Evolutionary conservation across 2,797 vertebrate genomes (phyloP).

Genomic region (Tokudaia muenninki): DNA sequence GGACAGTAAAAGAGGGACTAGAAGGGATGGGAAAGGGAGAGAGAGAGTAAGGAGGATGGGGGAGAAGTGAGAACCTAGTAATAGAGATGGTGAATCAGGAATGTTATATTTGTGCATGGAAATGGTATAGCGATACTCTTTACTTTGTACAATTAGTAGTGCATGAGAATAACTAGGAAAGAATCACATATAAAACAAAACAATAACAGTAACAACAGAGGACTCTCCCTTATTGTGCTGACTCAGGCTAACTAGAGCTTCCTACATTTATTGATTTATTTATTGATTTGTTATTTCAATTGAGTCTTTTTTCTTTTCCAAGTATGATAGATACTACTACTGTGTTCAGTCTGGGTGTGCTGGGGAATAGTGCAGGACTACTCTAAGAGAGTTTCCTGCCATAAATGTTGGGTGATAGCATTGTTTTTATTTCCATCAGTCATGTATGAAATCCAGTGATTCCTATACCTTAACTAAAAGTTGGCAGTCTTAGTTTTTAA

Average conservation of each 20-base stretch:
- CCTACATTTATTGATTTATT: not conserved
- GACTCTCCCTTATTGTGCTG: not conserved
- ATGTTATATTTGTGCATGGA: not conserved
- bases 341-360: not conserved
- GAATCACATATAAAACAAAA: not conserved
- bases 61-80: not conserved
- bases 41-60: not conserved
- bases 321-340: not conserved
- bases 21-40: not conserved
- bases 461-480: too few species aligned
- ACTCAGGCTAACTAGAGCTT: not conserved
- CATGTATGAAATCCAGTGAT: too few species aligned
- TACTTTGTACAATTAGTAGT: not conserved
- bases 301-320: too few species aligned
- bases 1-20: not conserved
- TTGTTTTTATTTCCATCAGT: too few species aligned
- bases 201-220: too few species aligned
- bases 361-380: not conserved
- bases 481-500: too few species aligned
- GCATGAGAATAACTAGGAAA: not conserved
- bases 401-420: too few species aligned
- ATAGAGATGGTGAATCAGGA: not conserved
- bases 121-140: not conserved
- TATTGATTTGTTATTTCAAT: not conserved
- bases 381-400: not conserved